Evolutionary conservation across 2,113 vertebrate genomes (phyloP), one percentile per base, ranked within the genome.

Genomic region (Psittacara wagleri): DNA sequence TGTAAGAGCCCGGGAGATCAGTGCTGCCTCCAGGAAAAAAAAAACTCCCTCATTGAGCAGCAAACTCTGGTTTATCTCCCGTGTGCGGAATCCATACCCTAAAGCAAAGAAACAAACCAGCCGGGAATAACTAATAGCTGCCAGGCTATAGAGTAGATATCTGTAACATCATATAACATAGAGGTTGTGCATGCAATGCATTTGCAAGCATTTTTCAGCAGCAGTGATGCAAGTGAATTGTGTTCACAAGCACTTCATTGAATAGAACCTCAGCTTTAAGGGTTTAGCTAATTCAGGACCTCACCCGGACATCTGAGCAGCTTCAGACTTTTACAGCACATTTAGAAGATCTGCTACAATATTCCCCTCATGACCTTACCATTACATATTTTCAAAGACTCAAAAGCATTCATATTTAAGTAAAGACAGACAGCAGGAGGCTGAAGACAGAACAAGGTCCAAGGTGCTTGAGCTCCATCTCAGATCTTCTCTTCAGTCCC

Each of bases 21-120:
- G 92, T 68, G 81, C 46, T 88, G 44, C 75, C 94, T 85, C 86
- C 73, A 96, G 76, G 79, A 94, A 96, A 97, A 96, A 96, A 87
- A 90, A 92, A 64, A 19, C 70, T 96, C 95, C 91, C 49, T 93
- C 85, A 94, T 90, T 90, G 62, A 96, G 75, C 48, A 7, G 18
- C 94, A 79, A 95, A 37, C n/a, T 69, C 17, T 73, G 22, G 9
- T 90, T 89, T 92, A 76, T 88, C 74, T 55, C 39, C 80, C 88
- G 66, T 27, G 13, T 22, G n/a, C 35, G 6, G 14, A 6, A 82
- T 90, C 82, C 69, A 74, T 59, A 72, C 7, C 55, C n/a, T 62
- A 28, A 68, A 66, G 39, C 13, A 77, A 64, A 76, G 85, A 80
- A 83, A 76, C 17, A 93, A 79, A 41, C 29, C 4, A 31, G 31